Evolutionary conservation across 2,888 invertebrate species (phyloP), one percentile per base, ranked within the genome.

Genomic region (Oscheius sp.): DNA sequence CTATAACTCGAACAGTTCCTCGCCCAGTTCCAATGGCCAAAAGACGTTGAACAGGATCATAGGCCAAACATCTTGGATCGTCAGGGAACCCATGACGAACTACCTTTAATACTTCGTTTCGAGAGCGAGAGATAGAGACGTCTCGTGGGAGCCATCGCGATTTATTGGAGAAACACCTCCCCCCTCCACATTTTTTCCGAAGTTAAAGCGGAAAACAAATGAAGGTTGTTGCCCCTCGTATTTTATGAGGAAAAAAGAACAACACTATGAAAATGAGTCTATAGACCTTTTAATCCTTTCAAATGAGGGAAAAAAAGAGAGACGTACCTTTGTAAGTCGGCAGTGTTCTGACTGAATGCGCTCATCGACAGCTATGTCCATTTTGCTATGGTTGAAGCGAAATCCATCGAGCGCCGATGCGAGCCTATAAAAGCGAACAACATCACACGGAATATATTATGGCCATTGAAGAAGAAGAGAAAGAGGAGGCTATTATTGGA

Each of bases 41-140:
- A 75, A 98, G 90, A 88, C 92, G 92, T 90, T 98, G 98, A 85
- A 98, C 92, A 78, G 97, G 95, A 90, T 98, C 98, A 90, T 93
- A 97, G 73, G 96, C 96, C 89, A 97, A 90, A 71, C 95, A 93
- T 80, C 95, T 95, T 57, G 98, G 96, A 84, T 95, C 93, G 89
- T 93, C 93, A 79, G 98, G 98, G 90, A 98, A 98, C 85, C 98
- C 98, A 91, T 98, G 96, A 67, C 95, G 92, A 88, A 95, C 94
- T 5, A 85, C 75, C 86, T 85, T 12, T 12, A 41, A 17, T 41
- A 14, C 36, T 8, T 14, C 14, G 36, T 36, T 41, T 41, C 12
- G 32, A 30, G 32, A 28, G 17, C 3, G 30, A 20, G 41, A 36
- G n/a, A 36, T 36, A 36, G 36, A 41, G 41, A 36, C 38, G 38